Conservation (phyloP, 1,140 invertebrate species). For the Drosophila repletoides region DNA sequence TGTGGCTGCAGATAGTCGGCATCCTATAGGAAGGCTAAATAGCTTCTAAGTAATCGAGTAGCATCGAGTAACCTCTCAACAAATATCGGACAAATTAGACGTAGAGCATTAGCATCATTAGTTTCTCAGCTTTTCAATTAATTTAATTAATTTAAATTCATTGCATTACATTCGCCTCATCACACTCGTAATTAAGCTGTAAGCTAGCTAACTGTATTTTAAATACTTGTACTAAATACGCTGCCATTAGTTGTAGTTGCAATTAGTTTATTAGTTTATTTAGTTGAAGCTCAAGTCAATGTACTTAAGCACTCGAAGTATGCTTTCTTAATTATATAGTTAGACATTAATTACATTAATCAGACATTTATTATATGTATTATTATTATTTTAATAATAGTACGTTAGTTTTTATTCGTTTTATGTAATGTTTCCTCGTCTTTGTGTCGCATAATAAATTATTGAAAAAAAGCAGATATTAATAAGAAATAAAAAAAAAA, state of each 20-base stretch:
- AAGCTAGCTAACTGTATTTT: slow-evolving; percentile 33
- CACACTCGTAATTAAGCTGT: slow-evolving; percentile 18
- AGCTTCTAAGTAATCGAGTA: slow-evolving; percentile 10
- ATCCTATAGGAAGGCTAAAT: not conserved
- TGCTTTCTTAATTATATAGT: slow-evolving; percentile 32
- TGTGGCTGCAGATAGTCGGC: slow-evolving; percentile 89
- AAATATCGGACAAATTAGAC: slow-evolving; percentile 62
- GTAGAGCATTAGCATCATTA: slow-evolving; percentile 28
- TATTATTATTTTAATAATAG: not conserved
- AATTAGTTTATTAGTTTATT: slow-evolving; percentile 13
- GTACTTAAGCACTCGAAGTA: slow-evolving; percentile 67
- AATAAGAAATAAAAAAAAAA: not conserved
- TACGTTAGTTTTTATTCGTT: not conserved
- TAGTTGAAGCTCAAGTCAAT: slow-evolving; percentile 42
- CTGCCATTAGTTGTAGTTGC: slow-evolving; percentile 66
- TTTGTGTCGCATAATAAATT: not conserved
- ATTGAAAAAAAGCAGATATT: slow-evolving; percentile 2
- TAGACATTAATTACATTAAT: slow-evolving; percentile 47
- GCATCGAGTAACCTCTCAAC: slow-evolving; percentile 9
- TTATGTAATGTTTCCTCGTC: not conserved
- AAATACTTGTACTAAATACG: slow-evolving; percentile 21
- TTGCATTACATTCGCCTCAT: slow-evolving; percentile 61
- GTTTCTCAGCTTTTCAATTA: slow-evolving; percentile 10
- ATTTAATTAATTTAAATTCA: slow-evolving; percentile 63
- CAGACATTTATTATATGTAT: not conserved